These are phyloP conservation scores for Maniola jurtina DNA, from an alignment of 1,140 invertebrate genomes.

Conservation along the genomic window DNA sequence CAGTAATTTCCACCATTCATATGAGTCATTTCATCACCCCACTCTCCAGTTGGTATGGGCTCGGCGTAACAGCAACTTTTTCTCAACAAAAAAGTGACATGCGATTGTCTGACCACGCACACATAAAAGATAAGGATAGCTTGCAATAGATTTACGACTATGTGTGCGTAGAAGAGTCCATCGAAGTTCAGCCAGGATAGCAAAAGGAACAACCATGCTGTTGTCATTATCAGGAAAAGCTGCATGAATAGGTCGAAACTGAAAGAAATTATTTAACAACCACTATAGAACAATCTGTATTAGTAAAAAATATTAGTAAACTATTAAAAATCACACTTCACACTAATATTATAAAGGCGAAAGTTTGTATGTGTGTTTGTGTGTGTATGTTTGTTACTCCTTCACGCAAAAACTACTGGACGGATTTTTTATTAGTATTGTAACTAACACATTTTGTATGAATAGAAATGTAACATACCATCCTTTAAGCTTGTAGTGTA, in stretches of 20 bases:
- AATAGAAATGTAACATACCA: slow-evolving; percentile 76
- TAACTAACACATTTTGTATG: neutral
- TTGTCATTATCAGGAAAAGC: slow-evolving; percentile 85
- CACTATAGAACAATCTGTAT: no score
- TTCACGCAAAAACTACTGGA: no score
- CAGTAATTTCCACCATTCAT: slow-evolving; percentile 86
- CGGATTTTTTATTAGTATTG: neutral
- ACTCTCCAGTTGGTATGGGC: slow-evolving; percentile 83
- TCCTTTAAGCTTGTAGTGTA: slow-evolving; percentile 91
- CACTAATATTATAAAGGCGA: no score
- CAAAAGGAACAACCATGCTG: slow-evolving; percentile 86
- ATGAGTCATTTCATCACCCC: slow-evolving; percentile 92
- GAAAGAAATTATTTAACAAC: slow-evolving; percentile 50
- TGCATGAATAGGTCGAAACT: slow-evolving; percentile 90
- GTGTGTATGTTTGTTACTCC: no score
- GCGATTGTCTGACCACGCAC: slow-evolving; percentile 86
- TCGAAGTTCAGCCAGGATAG: slow-evolving; percentile 86
- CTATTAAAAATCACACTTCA: no score
- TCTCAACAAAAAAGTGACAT: slow-evolving; percentile 86
- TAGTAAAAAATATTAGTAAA: slow-evolving; percentile 3
- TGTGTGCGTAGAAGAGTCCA: slow-evolving; percentile 85
- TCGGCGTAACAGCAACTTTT: slow-evolving; percentile 88
- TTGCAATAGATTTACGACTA: slow-evolving; percentile 86
- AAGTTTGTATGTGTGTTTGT: no score
- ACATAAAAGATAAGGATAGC: slow-evolving; percentile 87